phyloP scores from a whole-genome alignment of 2,888 invertebrate species.

The Scrobipalpa atriplicella region DNA sequence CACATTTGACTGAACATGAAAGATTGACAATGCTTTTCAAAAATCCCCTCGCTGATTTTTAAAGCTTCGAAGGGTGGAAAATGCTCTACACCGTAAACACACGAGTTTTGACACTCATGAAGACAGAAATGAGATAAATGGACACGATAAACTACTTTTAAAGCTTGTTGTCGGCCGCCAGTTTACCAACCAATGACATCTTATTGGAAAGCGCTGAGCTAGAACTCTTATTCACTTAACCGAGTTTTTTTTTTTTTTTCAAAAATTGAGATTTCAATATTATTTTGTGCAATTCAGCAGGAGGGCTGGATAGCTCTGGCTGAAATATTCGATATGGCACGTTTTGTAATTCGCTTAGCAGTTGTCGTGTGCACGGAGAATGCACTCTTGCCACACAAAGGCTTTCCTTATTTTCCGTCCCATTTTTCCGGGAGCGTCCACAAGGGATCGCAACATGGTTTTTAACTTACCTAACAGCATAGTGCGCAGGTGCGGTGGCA shows the following conservation, averaged over 20 bases:
- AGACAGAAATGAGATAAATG: constrained; percentile 21
- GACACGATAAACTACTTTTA: constrained; percentile 10
- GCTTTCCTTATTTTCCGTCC: constrained; percentile 61
- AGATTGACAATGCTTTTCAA: constrained; percentile 49
- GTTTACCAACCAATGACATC: constrained; percentile 11
- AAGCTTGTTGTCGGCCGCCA: constrained; percentile 17
- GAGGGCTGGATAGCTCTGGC: background rate
- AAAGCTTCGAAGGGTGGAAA: constrained; percentile 45
- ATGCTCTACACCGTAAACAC: background rate
- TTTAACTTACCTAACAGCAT: constrained; percentile 69
- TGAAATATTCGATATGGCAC: constrained; percentile 7
- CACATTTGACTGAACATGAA: constrained; percentile 43
- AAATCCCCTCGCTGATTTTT: constrained; percentile 42
- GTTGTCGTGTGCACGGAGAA: constrained; percentile 35
- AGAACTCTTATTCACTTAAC: background rate
- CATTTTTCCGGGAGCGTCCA: constrained; percentile 57
- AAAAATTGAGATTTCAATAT: constrained; percentile 1
- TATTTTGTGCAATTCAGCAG: background rate
- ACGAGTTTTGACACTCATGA: constrained; percentile 22
- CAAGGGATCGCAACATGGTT: constrained; percentile 71
- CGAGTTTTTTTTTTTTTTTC: constrained; percentile 23
- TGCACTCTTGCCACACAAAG: constrained; percentile 58
- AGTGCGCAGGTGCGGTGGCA: constrained; percentile 57
- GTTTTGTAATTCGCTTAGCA: constrained; percentile 11
- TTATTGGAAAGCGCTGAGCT: constrained; percentile 24